A percentile compares a stretch with the other conserved stretches of the same genome.
These are phyloP conservation scores for Adelphocoris suturalis DNA, from an alignment of 2,888 invertebrate genomes.

Conservation along the genomic window DNA sequence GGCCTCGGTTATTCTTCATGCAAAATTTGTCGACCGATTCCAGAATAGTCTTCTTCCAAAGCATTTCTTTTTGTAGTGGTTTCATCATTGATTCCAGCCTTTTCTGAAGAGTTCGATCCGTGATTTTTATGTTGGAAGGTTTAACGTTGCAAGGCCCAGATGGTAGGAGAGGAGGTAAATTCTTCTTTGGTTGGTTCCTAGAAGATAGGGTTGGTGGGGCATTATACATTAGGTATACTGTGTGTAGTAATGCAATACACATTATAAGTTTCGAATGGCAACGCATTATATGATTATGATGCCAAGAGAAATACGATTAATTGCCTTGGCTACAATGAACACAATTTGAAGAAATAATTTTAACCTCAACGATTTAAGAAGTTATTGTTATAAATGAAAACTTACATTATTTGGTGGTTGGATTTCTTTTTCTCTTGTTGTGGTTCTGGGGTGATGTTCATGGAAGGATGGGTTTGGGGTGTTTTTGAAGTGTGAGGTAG, in stretches of 20 bases:
- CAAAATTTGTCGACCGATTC: not conserved
- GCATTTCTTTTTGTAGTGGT: not conserved
- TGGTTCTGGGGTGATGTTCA: not conserved
- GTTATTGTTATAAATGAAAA: not conserved
- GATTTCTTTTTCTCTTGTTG: not conserved
- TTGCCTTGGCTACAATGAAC: no score
- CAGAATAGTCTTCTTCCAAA: not conserved
- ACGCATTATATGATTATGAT: no score
- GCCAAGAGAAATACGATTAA: no score
- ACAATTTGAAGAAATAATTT: no score
- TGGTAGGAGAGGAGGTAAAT: not conserved
- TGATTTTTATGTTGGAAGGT: not conserved
- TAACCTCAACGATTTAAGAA: no score
- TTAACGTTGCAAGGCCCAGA: not conserved
- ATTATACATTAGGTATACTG: no score
- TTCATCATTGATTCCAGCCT: slow-evolving; percentile 26
- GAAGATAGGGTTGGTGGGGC: not conserved
- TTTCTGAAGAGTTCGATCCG: not conserved
- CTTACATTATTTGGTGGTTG: not conserved
- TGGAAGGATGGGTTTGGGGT: not conserved
- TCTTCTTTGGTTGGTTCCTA: not conserved
- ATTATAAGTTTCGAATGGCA: no score
- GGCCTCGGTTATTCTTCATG: slow-evolving; percentile 11
- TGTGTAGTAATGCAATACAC: no score
- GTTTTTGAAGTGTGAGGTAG: not conserved